These are phyloP conservation scores for Benitochromis conjunctus DNA, from an alignment of 2,113 vertebrate genomes.

Conservation along the genomic window DNA sequence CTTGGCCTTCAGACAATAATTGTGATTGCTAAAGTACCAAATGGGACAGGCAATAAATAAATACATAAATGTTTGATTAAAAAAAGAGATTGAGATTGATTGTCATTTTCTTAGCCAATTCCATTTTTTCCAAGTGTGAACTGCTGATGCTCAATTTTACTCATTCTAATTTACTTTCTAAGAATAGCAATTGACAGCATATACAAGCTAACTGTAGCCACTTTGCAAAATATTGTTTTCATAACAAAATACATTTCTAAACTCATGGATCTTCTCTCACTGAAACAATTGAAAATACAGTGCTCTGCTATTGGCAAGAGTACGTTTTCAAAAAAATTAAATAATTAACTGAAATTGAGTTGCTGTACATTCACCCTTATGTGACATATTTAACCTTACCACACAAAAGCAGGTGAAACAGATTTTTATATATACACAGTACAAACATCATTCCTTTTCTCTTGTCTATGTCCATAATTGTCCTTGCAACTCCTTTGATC, in stretches of 20 bases:
- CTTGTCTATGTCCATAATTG: not conserved
- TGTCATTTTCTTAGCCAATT: not conserved
- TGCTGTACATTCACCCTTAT: not conserved
- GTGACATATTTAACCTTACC: not conserved
- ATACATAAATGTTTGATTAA: too few relatives aligned
- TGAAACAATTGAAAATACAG: not conserved
- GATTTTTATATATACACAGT: not conserved
- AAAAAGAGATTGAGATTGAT: not conserved
- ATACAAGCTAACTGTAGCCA: not conserved
- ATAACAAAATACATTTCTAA: not conserved
- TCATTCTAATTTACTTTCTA: not conserved
- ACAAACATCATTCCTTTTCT: not conserved
- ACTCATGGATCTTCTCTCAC: not conserved
- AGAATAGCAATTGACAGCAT: not conserved
- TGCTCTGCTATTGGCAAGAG: not conserved
- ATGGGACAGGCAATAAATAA: too few relatives aligned
- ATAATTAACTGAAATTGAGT: not conserved
- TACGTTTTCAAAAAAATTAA: not conserved
- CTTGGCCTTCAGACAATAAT: too few relatives aligned
- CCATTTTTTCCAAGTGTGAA: not conserved
- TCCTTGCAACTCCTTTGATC: not conserved
- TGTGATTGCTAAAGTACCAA: too few relatives aligned
- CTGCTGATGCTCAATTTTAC: not conserved
- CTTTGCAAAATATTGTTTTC: not conserved
- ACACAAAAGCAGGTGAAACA: not conserved